Base-by-base conservation (phyloP, 2,888 invertebrate genomes). In the Caenorhabditis drosophilae region DNA sequence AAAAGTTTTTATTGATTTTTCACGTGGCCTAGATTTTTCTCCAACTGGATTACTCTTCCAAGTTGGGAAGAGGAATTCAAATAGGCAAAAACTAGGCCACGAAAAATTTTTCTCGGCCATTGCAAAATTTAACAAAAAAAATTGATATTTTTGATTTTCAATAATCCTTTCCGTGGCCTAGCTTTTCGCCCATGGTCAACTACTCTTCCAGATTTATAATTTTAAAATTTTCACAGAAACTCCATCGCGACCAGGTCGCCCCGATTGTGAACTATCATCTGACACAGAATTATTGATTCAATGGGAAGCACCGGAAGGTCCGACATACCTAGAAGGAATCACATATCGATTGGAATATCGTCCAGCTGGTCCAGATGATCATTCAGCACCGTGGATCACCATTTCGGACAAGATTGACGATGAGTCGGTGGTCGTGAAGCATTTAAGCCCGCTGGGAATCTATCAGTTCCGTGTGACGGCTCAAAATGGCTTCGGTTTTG, bases 301-400 rank as follows among this genome's bases (percentile, higher is more conserved):
- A 55, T 97, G 97, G 97, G 92, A 92, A 81, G 91, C 92, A 72
- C 96, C 97, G 0, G 90, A 90, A 74, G 89, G 90, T 82, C 92
- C 94, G 83, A 95, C 95, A 15, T 92, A 94, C 84, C 89, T 93
- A 0, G 89, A 92, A 9, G 91, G 96, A 1, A 85, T 92, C 34
- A 92, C 92, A 84, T 97, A 96, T 86, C 89, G 90, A 78, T 87
- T 97, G 16, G 94, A 97, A 84, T 86, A 84, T 76, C 85, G 85
- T 66, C 82, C 69, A 4, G 79, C 81, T 26, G 81, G 67, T 25
- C 64, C 70, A 34, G 61, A 90, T 57, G 90, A 91, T 44, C 73
- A 77, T 54, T 70, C 75, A 45, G 73, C 82, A n/a, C 71, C 77
- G 46, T 97, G 97, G 97, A 89, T 88, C 18, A 90, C 90, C 44